These are phyloP conservation scores for Botia kubotai DNA, from an alignment of 2,797 vertebrate species.

Conservation along the genomic window DNA sequence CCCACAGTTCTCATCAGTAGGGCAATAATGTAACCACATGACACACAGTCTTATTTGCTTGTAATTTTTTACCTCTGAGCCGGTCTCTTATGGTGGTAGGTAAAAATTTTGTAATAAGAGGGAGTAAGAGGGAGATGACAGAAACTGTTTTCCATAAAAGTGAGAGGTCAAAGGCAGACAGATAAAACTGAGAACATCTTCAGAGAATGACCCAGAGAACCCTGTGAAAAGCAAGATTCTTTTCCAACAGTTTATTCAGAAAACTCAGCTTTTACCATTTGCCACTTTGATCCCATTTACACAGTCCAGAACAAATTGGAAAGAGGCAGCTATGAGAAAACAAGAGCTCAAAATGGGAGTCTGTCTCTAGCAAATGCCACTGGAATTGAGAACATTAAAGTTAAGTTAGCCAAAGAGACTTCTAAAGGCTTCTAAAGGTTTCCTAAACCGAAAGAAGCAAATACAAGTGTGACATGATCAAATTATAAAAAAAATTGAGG, in stretches of 20 bases:
- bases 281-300: constrained; percentile 36
- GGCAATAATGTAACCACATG: too few species aligned
- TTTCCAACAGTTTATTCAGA: not conserved
- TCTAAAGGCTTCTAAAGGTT: not conserved
- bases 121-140: not conserved
- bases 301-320: constrained; percentile 16
- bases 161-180: not conserved
- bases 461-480: constrained; percentile 8
- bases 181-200: constrained; percentile 8
- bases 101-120: not conserved
- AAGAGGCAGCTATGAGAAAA: constrained; percentile 3
- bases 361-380: constrained; percentile 5
- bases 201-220: constrained; percentile 27
- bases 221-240: not conserved
- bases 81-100: not conserved
- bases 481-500: not conserved
- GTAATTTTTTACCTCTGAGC: not conserved
- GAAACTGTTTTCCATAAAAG: not conserved
- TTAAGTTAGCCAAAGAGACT: not conserved
- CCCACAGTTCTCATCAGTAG: not conserved
- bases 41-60: not conserved
- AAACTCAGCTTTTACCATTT: constrained; percentile 7
- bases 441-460: constrained; percentile 15
- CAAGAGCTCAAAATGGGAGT: constrained; percentile 19
- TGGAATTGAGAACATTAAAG: constrained; percentile 18